These are phyloP conservation scores for Lithobates sylvaticus DNA, from an alignment of 2,797 vertebrate genomes.

Conservation along the genomic window DNA sequence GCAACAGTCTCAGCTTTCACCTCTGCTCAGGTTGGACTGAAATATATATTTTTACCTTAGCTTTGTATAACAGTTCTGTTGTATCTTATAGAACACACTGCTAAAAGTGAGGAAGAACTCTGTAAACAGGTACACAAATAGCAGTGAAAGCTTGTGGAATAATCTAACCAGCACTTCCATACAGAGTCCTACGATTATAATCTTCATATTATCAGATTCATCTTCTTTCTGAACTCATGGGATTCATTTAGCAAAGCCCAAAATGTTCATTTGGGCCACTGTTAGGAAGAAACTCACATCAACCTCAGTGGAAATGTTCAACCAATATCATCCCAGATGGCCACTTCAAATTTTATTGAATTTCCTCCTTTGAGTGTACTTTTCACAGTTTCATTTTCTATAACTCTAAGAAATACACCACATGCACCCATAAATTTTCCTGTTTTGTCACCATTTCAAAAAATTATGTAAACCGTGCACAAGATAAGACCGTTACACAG, in stretches of 20 bases:
- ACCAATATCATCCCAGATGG: conserved; percentile 35
- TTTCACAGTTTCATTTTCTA: conserved; percentile 35
- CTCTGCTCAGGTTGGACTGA: background rate
- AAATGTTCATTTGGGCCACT: conserved; percentile 53
- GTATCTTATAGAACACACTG: background rate
- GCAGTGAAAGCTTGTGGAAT: background rate
- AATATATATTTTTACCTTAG: background rate
- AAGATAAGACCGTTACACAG: conserved; percentile 19
- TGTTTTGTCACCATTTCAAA: conserved; percentile 33
- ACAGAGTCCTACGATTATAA: conserved; percentile 18
- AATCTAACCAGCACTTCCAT: background rate
- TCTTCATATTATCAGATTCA: conserved; percentile 35
- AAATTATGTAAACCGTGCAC: conserved; percentile 41
- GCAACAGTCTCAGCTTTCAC: background rate
- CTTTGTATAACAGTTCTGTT: background rate
- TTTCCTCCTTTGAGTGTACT: conserved; percentile 48
- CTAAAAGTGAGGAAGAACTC: background rate
- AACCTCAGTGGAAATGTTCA: conserved; percentile 23
- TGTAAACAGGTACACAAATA: background rate
- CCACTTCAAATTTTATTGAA: conserved; percentile 51
- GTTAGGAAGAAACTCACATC: conserved; percentile 31
- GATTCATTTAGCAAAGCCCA: conserved; percentile 40
- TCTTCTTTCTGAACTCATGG: conserved; percentile 11
- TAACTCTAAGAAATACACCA: conserved; percentile 26
- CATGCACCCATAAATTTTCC: conserved; percentile 28